phyloP scores from a whole-genome alignment of 1,140 invertebrate genomes.

The Scaptomyza hsui region DNA sequence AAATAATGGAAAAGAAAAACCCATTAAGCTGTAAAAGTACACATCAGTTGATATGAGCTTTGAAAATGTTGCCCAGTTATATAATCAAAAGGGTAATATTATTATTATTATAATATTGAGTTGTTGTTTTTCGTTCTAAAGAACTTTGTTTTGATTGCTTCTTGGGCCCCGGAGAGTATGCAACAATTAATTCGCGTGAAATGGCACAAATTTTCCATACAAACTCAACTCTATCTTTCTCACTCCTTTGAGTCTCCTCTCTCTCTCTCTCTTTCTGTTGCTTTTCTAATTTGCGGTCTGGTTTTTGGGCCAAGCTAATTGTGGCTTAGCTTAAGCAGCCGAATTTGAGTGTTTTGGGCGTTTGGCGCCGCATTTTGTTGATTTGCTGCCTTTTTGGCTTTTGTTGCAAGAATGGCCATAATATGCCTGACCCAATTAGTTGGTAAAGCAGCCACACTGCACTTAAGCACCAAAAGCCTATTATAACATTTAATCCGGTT shows the following conservation, averaged over 20 bases:
- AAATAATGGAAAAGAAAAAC: too few relatives aligned
- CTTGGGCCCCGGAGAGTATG: slow-evolving; percentile 1
- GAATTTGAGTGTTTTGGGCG: neutral
- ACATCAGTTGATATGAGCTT: neutral
- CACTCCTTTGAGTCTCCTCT: neutral
- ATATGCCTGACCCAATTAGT: slow-evolving; percentile 22
- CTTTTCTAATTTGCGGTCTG: slow-evolving; percentile 28
- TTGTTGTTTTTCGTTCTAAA: neutral
- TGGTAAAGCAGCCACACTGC: neutral
- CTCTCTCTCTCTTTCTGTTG: neutral
- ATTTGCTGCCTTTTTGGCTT: slow-evolving; percentile 14
- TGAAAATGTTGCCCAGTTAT: neutral
- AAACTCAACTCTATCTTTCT: neutral
- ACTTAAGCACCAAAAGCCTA: neutral
- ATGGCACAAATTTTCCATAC: slow-evolving; percentile 14
- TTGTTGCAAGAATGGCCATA: slow-evolving; percentile 14
- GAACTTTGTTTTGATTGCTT: slow-evolving; percentile 30
- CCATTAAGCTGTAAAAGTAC: neutral
- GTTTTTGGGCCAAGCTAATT: slow-evolving; percentile 34
- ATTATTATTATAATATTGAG: neutral
- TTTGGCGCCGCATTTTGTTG: neutral
- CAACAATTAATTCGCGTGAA: slow-evolving; percentile 52
- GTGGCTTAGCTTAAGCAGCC: slow-evolving; percentile 33
- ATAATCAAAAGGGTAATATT: neutral
- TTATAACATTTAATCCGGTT: neutral